phyloP scores from a whole-genome alignment of 2,797 vertebrate genomes.

The Characodon lateralis region DNA sequence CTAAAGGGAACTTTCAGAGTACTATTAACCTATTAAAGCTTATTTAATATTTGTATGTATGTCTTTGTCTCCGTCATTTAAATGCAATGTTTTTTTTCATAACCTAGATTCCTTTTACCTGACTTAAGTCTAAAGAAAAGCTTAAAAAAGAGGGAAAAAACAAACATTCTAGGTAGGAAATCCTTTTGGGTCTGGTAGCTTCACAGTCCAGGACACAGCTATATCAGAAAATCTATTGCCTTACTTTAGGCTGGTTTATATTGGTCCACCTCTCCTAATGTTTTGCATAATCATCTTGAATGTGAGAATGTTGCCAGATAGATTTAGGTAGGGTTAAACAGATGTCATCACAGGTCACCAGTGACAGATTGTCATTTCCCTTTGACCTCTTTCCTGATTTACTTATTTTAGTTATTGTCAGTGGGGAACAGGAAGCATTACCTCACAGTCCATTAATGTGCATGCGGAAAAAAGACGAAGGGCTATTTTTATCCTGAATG shows the following conservation, averaged over 20 bases:
- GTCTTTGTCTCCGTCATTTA: not conserved
- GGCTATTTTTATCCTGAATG: not conserved
- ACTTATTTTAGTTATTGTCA: constrained; percentile 44
- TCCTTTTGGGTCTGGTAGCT: not conserved
- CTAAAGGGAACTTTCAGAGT: not conserved
- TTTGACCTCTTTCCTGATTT: constrained; percentile 55
- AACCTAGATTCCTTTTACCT: not conserved
- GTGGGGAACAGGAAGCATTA: constrained; percentile 24
- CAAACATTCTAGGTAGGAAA: not conserved
- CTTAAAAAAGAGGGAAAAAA: not conserved
- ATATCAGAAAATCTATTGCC: too few species aligned
- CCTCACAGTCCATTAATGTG: constrained; percentile 10
- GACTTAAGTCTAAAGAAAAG: not conserved
- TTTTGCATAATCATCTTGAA: too few species aligned
- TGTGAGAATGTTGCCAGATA: too few species aligned
- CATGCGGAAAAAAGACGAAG: not conserved
- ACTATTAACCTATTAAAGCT: not conserved
- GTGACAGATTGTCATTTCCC: constrained; percentile 42
- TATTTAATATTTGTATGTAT: not conserved
- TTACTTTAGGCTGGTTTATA: too few species aligned
- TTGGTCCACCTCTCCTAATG: too few species aligned
- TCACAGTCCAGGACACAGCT: too few species aligned
- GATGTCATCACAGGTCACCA: constrained; percentile 34
- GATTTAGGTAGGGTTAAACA: not conserved
- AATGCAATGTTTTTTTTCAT: not conserved